phyloP scores from a whole-genome alignment of 2,797 vertebrate genomes.

The Malacoctenus gilli region DNA sequence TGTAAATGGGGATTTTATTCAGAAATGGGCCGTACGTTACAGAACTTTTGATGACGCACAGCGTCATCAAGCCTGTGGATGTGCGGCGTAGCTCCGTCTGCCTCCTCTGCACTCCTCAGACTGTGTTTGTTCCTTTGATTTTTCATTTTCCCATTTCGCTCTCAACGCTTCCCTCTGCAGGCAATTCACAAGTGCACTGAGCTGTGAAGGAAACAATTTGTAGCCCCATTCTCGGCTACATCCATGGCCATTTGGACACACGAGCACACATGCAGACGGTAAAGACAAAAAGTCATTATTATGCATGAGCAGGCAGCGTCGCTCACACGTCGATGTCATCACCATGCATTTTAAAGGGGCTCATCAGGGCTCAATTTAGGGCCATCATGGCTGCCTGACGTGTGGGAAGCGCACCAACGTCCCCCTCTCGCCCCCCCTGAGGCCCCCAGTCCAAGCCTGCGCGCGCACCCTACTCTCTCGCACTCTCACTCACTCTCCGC shows the following conservation, averaged over 20 bases:
- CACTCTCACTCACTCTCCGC: no score
- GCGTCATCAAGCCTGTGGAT: slow-evolving; percentile 14
- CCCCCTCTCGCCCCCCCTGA: no score
- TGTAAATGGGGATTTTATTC: neutral
- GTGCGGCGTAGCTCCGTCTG: slow-evolving; percentile 16
- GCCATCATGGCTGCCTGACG: slow-evolving; percentile 8
- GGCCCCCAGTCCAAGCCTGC: no score
- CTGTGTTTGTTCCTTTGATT: slow-evolving; percentile 29
- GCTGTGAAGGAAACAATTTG: slow-evolving; percentile 72
- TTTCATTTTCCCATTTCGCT: slow-evolving; percentile 56
- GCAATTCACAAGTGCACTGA: slow-evolving; percentile 75
- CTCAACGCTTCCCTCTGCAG: slow-evolving; percentile 55
- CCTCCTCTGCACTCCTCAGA: slow-evolving; percentile 17
- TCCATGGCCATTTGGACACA: slow-evolving; percentile 52
- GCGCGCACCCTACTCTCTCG: no score
- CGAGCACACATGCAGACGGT: slow-evolving; percentile 32
- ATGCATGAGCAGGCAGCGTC: slow-evolving; percentile 37
- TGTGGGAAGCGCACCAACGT: no score
- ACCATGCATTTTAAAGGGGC: slow-evolving; percentile 40
- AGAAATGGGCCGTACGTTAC: slow-evolving; percentile 26
- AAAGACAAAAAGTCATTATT: slow-evolving; percentile 44
- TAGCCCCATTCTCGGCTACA: slow-evolving; percentile 52
- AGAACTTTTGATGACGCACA: slow-evolving; percentile 21
- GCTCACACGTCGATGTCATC: slow-evolving; percentile 33
- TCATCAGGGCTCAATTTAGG: slow-evolving; percentile 23